phyloP scores from a whole-genome alignment of 2,113 vertebrate species.

The Cyanoliseus patagonus region DNA sequence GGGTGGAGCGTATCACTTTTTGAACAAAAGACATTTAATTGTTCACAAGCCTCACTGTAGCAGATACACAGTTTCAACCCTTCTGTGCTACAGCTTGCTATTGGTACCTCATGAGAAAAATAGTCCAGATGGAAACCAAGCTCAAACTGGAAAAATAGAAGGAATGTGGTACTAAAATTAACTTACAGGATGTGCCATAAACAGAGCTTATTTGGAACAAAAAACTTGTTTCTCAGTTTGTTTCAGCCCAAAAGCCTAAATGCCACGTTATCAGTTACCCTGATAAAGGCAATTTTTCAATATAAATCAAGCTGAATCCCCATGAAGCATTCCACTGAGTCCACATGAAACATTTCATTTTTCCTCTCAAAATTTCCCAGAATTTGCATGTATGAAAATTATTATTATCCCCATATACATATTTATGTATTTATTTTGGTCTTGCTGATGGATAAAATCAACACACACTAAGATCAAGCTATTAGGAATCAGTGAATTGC shows the following conservation, averaged over 20 bases:
- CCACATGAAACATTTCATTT: not conserved
- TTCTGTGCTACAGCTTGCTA: not conserved
- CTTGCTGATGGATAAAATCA: not conserved
- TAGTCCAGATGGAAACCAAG: not conserved
- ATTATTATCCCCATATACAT: not conserved
- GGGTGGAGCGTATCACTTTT: not conserved
- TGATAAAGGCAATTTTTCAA: not conserved
- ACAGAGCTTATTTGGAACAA: not conserved
- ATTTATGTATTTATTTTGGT: not conserved
- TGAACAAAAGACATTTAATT: not conserved
- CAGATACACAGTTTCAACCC: not conserved
- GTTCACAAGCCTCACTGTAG: not conserved
- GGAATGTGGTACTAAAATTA: slow-evolving; percentile 1
- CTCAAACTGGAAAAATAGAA: not conserved
- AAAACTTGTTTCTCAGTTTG: not conserved
- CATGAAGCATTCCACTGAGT: not conserved
- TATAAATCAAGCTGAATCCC: not conserved
- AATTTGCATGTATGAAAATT: not conserved
- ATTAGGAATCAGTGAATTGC: not conserved
- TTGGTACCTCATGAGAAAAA: not conserved
- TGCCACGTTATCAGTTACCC: not conserved
- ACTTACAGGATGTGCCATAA: not conserved
- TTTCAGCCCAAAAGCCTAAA: not conserved
- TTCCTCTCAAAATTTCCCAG: not conserved
- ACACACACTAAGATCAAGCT: not conserved